Evolutionary conservation across 2,888 invertebrate genomes (phyloP).

Genomic region (Leptothorax acervorum): DNA sequence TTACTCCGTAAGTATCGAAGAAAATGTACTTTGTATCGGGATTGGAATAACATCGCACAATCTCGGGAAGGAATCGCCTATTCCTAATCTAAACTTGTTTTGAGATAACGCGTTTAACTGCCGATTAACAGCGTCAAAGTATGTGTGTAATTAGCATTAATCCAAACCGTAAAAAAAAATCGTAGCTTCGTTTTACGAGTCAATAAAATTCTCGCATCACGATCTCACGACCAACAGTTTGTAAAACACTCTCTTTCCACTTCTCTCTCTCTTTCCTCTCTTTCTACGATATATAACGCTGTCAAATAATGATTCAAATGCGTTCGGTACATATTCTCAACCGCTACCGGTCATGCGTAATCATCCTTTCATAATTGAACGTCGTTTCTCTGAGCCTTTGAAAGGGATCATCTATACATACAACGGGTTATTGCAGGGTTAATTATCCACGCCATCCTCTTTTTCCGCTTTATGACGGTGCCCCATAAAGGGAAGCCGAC

Average conservation of each 20-base stretch:
- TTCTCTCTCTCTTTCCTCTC: background rate
- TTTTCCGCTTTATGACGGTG: slow-evolving; percentile 71
- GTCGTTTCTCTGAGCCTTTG: slow-evolving; percentile 24
- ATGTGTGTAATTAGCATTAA: background rate
- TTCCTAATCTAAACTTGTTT: background rate
- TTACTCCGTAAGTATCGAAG: background rate
- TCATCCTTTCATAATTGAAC: slow-evolving; percentile 41
- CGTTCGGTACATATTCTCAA: background rate
- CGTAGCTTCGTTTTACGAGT: background rate
- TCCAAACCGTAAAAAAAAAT: background rate
- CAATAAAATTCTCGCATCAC: slow-evolving; percentile 18
- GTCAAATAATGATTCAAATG: slow-evolving; percentile 2
- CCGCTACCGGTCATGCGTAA: slow-evolving; percentile 27
- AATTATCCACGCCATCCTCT: slow-evolving; percentile 74
- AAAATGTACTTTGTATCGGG: background rate
- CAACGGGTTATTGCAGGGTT: slow-evolving; percentile 65
- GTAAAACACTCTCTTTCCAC: background rate
- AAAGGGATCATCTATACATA: slow-evolving; percentile 58
- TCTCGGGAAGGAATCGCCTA: background rate
- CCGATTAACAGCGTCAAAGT: background rate
- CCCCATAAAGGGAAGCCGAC: slow-evolving; percentile 72
- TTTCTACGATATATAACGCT: background rate
- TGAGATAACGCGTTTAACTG: background rate
- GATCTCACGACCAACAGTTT: background rate
- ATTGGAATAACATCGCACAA: background rate